A percentile compares a stretch with the other conserved stretches of the same genome.
These are phyloP conservation scores for Baryphthengus martii DNA, from an alignment of 2,113 vertebrate species.

Conservation along the genomic window DNA sequence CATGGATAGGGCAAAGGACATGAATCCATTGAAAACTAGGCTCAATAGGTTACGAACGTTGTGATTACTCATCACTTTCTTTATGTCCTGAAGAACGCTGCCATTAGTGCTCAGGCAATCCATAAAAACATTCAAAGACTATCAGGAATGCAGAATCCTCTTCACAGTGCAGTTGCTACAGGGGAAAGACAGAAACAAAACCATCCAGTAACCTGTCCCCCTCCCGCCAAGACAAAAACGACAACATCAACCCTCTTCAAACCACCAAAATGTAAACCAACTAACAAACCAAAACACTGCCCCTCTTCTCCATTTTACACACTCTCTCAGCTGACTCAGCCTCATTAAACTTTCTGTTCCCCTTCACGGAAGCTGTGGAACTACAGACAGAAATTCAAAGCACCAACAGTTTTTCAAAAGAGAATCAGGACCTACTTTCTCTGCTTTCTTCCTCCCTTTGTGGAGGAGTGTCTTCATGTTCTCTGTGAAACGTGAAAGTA, in stretches of 20 bases:
- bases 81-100: background rate
- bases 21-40: background rate
- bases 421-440: background rate
- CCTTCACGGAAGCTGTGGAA: background rate
- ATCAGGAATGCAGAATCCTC: background rate
- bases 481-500: background rate
- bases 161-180: background rate
- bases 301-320: background rate
- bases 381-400: background rate
- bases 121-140: background rate
- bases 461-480: background rate
- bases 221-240: background rate
- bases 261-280: background rate
- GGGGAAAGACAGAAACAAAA: background rate
- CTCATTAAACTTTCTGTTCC: background rate
- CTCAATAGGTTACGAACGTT: background rate
- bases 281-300: background rate
- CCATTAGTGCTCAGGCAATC: background rate
- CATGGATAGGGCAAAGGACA: background rate
- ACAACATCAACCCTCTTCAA: background rate
- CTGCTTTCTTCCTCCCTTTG: background rate
- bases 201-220: background rate
- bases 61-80: background rate
- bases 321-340: background rate
- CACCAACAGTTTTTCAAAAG: background rate